Conservation (phyloP, 2,888 invertebrate genomes). For the Theristus sp. region DNA sequence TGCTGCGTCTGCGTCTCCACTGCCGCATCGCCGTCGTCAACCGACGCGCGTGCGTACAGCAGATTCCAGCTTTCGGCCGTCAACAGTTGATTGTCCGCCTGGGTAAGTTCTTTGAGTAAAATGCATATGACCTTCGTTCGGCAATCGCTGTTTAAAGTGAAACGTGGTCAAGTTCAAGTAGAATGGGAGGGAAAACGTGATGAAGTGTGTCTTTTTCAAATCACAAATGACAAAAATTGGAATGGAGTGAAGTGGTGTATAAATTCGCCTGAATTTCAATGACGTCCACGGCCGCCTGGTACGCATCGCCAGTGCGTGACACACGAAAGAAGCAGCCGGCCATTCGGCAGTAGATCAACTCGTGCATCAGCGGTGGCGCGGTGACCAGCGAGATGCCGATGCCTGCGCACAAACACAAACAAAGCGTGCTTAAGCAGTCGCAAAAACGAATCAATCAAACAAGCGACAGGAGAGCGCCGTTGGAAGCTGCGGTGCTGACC, state of each 20-base stretch:
- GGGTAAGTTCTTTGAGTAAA: conserved; percentile 8
- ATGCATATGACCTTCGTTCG: no score
- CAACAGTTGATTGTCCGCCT: conserved; percentile 65
- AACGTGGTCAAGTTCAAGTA: no score
- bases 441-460: no score
- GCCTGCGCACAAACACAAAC: no score
- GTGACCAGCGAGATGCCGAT: conserved; percentile 33
- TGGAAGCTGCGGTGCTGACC: no score
- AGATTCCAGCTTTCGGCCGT: conserved; percentile 67
- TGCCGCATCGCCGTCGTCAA: conserved; percentile 28
- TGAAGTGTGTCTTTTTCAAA: no score
- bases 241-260: no score
- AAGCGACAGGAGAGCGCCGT: no score
- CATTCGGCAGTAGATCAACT: conserved; percentile 22
- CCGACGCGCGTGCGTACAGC: conserved; percentile 48
- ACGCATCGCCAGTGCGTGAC: background rate
- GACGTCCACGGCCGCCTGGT: background rate
- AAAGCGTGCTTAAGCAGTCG: no score
- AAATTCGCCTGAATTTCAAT: background rate
- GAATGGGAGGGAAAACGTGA: no score
- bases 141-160: no score
- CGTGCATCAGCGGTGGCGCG: conserved; percentile 20
- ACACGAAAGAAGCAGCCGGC: conserved; percentile 25
- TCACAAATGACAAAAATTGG: no score
- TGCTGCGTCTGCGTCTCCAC: background rate